Base-by-base conservation (phyloP, 2,113 vertebrate genomes). In the Oryzias curvinotus region DNA sequence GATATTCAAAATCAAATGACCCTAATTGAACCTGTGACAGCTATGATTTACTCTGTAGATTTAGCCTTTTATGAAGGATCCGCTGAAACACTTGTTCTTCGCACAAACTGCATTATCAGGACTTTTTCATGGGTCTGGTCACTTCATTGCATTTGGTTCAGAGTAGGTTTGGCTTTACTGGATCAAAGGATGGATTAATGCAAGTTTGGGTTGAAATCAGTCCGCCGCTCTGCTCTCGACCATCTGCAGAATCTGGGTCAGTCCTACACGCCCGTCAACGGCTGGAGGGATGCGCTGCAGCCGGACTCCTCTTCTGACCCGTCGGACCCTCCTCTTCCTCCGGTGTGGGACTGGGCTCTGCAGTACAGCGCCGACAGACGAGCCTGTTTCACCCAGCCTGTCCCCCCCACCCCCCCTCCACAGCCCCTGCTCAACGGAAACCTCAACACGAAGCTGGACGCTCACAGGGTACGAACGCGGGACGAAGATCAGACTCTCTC, bases 281-380 rank as follows among this genome's bases (percentile, higher is more conserved):
- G 93, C 19, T 92, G 92, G 88, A 80, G 80, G 44, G 92, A 92
- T 0, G 15, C 70, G 15, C 59, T 79, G 6, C 76, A 83, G 14
- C 66, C 81, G 1, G 87, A 90, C n/a, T 65, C 83, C 0, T 68
- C 71, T 7, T 73, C 75, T 1, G 84, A 92, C 2, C 60, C 82
- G 0, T 62, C 76, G 0, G 83, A 88, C 78, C 86, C 86, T 0
- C 71, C 77, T 0, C 71, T 88, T 41, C 90, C 89, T 5, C 42
- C 88, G 0, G 90, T 94, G n/a, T 98, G 96, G 96, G 94, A 94
- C 84, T 98, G 96, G 96, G 83, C 82, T 5, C 88, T 94, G 52
- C 94, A 94, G 82, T 96, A 93, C 87, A 92, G 73, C 82, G 82
- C 77, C 3, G 78, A 88, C 62, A 93, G 93, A 30, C 90, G 69